Conservation (phyloP, 2,888 invertebrate species). For the Macropis europaea region DNA sequence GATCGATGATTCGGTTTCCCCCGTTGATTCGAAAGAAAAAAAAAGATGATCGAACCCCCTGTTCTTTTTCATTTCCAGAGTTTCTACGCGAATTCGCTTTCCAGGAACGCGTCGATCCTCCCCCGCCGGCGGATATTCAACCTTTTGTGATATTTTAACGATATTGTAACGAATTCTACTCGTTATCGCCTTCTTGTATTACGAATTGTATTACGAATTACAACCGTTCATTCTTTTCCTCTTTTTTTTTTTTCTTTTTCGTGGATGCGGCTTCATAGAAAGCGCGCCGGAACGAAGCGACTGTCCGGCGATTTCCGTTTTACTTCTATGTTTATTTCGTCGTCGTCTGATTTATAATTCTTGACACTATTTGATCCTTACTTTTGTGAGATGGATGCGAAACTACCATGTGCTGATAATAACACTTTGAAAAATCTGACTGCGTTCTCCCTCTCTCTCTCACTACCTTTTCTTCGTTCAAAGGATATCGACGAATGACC, state of each 20-base stretch:
- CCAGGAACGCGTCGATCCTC: background rate
- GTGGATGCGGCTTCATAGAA: constrained; percentile 21
- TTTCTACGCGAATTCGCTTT: too few relatives aligned
- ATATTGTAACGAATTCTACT: constrained; percentile 60
- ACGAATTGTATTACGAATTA: constrained; percentile 72
- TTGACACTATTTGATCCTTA: constrained; percentile 69
- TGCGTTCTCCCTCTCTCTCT: constrained; percentile 5
- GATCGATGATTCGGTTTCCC: too few relatives aligned
- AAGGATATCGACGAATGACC: too few relatives aligned
- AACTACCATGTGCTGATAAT: constrained; percentile 79
- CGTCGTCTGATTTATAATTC: constrained; percentile 70
- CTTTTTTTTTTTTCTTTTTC: constrained; percentile 1
- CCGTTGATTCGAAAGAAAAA: too few relatives aligned
- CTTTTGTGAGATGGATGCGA: constrained; percentile 70
- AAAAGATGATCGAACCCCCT: too few relatives aligned
- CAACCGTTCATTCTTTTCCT: too few relatives aligned
- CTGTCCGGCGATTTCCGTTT: background rate
- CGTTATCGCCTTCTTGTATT: constrained; percentile 73
- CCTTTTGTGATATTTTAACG: constrained; percentile 79
- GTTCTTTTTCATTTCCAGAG: too few relatives aligned
- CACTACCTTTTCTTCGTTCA: background rate
- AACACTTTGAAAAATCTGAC: constrained; percentile 73
- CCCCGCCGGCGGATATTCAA: constrained; percentile 71
- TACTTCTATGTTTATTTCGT: constrained; percentile 25
- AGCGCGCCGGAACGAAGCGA: constrained; percentile 1